These are phyloP conservation scores for Drosophila ironensis DNA, from an alignment of 1,140 invertebrate genomes.

Conservation along the genomic window DNA sequence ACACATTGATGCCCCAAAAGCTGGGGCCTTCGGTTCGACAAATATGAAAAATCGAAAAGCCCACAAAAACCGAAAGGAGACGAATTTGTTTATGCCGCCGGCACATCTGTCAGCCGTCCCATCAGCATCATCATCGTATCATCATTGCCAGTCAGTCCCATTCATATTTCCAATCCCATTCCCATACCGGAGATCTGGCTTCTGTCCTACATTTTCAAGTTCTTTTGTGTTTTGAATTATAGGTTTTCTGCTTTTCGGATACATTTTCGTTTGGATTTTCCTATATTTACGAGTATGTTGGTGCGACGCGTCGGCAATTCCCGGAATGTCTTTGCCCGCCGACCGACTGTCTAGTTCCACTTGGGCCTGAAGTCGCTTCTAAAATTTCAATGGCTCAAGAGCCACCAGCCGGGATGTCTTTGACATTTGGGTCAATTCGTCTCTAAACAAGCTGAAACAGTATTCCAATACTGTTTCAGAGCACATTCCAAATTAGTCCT, in stretches of 20 bases:
- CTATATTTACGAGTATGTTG: constrained; percentile 50
- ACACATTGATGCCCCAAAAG: constrained; percentile 40
- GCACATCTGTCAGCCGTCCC: constrained; percentile 70
- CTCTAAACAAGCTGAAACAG: too few relatives aligned
- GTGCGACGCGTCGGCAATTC: constrained; percentile 54
- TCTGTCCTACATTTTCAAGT: constrained; percentile 54
- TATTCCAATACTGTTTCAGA: too few relatives aligned
- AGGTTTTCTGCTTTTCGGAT: constrained; percentile 24
- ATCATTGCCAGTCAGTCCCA: not conserved
- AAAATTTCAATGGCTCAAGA: not conserved
- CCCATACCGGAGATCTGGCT: constrained; percentile 12
- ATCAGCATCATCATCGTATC: constrained; percentile 48
- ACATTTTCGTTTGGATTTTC: constrained; percentile 29
- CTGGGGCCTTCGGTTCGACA: constrained; percentile 30
- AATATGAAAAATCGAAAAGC: constrained; percentile 59
- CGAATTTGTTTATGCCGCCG: constrained; percentile 63
- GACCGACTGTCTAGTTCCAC: constrained; percentile 65
- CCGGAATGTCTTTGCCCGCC: constrained; percentile 54
- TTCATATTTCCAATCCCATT: not conserved
- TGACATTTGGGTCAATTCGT: too few relatives aligned
- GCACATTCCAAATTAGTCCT: too few relatives aligned
- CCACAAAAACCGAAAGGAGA: constrained; percentile 13
- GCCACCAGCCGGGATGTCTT: not conserved
- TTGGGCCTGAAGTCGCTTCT: constrained; percentile 20
- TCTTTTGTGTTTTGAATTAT: constrained; percentile 59